These are phyloP conservation scores for Anneissia japonica DNA, from an alignment of 35 echinoderm and acorn worm genomes.

Conservation along the genomic window DNA sequence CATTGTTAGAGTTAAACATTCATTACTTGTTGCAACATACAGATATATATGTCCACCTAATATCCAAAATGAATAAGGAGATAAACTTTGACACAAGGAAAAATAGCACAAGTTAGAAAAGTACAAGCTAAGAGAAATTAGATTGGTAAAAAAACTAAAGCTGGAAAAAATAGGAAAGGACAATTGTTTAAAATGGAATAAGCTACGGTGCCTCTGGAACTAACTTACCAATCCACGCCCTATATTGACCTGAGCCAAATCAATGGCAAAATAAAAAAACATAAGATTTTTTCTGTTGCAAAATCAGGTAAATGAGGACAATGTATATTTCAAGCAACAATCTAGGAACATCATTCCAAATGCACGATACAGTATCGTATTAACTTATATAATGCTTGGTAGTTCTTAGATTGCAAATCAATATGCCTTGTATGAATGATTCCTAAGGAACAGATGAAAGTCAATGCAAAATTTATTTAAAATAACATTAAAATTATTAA, in stretches of 20 bases:
- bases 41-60: slow-evolving; percentile 1
- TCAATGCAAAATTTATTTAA: too few relatives aligned
- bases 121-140: not conserved
- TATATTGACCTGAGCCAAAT: not conserved
- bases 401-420: too few relatives aligned
- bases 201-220: not conserved
- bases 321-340: not conserved
- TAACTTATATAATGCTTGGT: too few relatives aligned
- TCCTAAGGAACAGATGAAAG: too few relatives aligned
- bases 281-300: not conserved
- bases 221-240: not conserved
- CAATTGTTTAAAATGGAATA: not conserved
- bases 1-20: too few relatives aligned
- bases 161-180: not conserved
- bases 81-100: not conserved
- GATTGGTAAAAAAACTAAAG: not conserved
- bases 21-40: not conserved
- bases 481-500: too few relatives aligned
- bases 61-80: not conserved
- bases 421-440: too few relatives aligned
- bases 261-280: not conserved
- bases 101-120: too few relatives aligned
- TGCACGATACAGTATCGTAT: too few relatives aligned
- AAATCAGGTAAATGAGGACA: not conserved
- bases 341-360: too few relatives aligned